Evolutionary conservation across 2,888 invertebrate genomes (phyloP).

Genomic region (Reticulitermes lucifugus): DNA sequence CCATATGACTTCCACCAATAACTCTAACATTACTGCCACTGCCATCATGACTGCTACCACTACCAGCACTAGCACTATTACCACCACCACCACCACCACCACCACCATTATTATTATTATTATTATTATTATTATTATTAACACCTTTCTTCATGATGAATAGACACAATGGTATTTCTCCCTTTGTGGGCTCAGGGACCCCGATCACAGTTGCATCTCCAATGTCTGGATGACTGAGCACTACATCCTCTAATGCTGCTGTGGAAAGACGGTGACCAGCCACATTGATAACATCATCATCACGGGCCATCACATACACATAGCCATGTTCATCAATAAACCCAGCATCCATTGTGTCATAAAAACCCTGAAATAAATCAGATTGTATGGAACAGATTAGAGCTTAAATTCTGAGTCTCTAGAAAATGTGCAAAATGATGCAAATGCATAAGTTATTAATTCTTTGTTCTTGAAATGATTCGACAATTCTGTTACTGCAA

Average conservation of each 20-base stretch:
- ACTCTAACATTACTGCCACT: no score
- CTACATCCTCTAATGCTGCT: conserved; percentile 90
- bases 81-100: no score
- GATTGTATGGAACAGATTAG: background rate
- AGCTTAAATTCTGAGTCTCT: background rate
- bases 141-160: conserved; percentile 79
- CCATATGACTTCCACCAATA: no score
- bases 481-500: no score
- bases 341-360: conserved; percentile 96
- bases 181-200: conserved; percentile 89
- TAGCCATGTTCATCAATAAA: conserved; percentile 86
- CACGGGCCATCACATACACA: conserved; percentile 89
- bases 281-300: conserved; percentile 96
- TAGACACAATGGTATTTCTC: conserved; percentile 89
- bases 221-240: conserved; percentile 86
- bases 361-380: conserved; percentile 75
- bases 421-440: no score
- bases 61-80: no score
- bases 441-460: no score
- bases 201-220: conserved; percentile 92
- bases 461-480: no score
- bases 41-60: no score
- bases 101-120: background rate
- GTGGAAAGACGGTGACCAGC: conserved; percentile 94
- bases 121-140: conserved; percentile 21